Evolutionary conservation across 2,888 invertebrate species (phyloP), one percentile per base, ranked within the genome.

Genomic region (Sarcophaga subvicina): DNA sequence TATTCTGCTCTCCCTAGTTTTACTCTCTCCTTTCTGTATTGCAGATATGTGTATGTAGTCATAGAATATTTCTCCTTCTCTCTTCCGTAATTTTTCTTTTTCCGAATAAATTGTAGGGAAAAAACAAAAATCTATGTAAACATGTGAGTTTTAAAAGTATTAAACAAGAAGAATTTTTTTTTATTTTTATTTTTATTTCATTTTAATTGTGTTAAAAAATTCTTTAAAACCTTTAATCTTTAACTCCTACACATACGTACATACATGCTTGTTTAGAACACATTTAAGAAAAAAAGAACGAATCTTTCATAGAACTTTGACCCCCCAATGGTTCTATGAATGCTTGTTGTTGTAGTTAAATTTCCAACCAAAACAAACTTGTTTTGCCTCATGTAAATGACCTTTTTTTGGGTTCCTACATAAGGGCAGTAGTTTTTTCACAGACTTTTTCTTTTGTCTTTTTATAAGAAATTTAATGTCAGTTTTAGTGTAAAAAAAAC

Each of bases 271-370:
- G 86, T 78, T 66, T 83, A 81, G 81, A 69, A 83, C 64, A 78
- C 37, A 83, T 14, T 37, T 12, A 72, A 76, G 17, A 77, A 71
- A 72, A 69, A 62, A 72, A 72, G n/a, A 54, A 14, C 14, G 54
- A 37, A 25, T 60, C 6, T 60, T 73, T 12, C 66, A 45, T 59
- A 76, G 81, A 75, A 78, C 86, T 83, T 86, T 86, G 83, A 86
- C 86, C 86, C 86, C 77, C 5, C 70, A 63, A 17, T 5, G n/a
- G 6, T 6, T 37, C 37, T 37, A 37, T 37, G 37, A 37, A 37
- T 37, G 37, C 37, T 37, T 37, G 6, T 37, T 59, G 20, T 79
- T 63, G 14, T 5, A 71, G 49, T 45, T 66, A 62, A 76, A 49
- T 72, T 71, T 71, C 12, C 10, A 4, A 8, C 69, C 10, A 54